Base-by-base conservation (phyloP, 2,113 vertebrate species). In the human (Homo sapiens) region DNA sequence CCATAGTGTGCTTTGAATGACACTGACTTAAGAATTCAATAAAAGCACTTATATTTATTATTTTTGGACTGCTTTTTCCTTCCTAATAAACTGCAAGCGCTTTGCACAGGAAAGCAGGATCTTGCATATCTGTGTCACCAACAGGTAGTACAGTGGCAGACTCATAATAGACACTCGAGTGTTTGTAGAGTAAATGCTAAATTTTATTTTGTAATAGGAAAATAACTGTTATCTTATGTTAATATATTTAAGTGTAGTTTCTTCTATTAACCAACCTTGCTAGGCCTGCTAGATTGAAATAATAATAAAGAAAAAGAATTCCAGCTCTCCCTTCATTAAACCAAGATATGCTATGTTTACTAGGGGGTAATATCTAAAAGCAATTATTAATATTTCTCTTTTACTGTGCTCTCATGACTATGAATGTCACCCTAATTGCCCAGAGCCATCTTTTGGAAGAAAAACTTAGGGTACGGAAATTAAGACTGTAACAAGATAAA, bases 181-280 rank as follows among this genome's bases (percentile, higher is more conserved):
- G 20, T 81, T 95, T 94, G 66, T 38, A 72, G 16, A 83, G 9
- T 79, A 89, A 96, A 93, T 40, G n/a, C 17, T 92, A 16, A 30
- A 35, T 79, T 90, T 93, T 48, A 43, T 85, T 96, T 93, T 80
- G 22, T 82, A 81, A 59, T 70, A 70, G 79, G 57, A 90, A 96
- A 87, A 57, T 2, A 92, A 89, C 75, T 61, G 20, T 48, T 78
- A 55, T 57, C 32, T 76, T 68, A 80, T 80, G 5, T 80, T 84
- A 83, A 90, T 43, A 43, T 16, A 52, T n/a, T 76, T 50, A 66
- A 79, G 6, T 10, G 5, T 52, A 14, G 35, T 83, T 91, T 85
- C 22, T 91, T 94, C 27, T 93, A 48, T 82, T 94, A 80, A 78
- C 4, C 20, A 61, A 82, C 17, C 17, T 91, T 59, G 22, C 38